phyloP scores from a whole-genome alignment of 2,888 invertebrate species.

The Dysmachus trigonus region DNA sequence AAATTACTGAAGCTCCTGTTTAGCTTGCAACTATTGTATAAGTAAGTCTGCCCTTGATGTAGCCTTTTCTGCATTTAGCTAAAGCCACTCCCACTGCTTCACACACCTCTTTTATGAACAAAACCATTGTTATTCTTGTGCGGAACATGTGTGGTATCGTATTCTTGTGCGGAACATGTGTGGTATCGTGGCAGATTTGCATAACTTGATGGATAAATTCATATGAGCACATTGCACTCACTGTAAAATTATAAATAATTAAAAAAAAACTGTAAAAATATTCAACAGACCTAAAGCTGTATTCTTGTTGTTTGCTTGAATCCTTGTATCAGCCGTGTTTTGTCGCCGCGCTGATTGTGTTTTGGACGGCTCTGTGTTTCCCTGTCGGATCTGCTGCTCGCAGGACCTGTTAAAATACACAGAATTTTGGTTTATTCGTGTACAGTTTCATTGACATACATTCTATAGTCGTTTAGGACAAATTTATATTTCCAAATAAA shows the following conservation, averaged over 20 bases:
- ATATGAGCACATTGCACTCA: neutral
- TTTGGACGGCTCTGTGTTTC: neutral
- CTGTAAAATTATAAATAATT: neutral
- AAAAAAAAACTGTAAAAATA: neutral
- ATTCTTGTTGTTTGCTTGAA: neutral
- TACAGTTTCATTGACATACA: constrained; percentile 16
- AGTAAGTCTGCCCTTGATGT: neutral
- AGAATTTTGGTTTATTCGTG: constrained; percentile 3
- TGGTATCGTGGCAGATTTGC: neutral
- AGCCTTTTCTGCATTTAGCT: neutral
- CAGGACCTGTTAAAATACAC: neutral
- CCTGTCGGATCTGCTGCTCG: neutral
- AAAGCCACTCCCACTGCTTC: neutral
- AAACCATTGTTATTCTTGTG: neutral
- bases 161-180: neutral
- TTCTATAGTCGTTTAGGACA: neutral
- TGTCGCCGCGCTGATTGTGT: neutral
- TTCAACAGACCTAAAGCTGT: neutral
- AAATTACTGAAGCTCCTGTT: constrained; percentile 43
- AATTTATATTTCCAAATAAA: neutral
- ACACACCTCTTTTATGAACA: neutral
- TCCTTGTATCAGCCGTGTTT: neutral
- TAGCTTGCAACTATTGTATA: constrained; percentile 45
- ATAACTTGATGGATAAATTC: neutral
- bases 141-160: neutral